Conservation (phyloP, 2,888 invertebrate species). For the Napeogenes inachia region DNA sequence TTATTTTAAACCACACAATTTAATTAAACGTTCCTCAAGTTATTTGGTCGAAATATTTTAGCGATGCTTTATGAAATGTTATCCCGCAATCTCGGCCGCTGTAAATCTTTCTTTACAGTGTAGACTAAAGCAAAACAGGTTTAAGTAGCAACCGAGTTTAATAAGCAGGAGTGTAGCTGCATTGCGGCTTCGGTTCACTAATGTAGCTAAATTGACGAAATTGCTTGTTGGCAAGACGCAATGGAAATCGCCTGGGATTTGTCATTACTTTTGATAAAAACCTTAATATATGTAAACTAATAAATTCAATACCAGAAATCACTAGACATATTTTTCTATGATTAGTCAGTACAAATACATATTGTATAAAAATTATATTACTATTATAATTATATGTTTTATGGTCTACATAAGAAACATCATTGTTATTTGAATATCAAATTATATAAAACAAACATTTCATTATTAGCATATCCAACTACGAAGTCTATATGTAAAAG, state of each 20-base stretch:
- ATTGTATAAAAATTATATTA: too few species aligned
- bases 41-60: neutral
- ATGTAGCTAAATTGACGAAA: conserved; percentile 5
- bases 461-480: too few species aligned
- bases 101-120: neutral
- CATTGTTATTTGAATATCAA: too few species aligned
- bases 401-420: too few species aligned
- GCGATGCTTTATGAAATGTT: conserved; percentile 4
- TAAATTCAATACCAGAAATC: too few species aligned
- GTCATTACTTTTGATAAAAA: neutral
- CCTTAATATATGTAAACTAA: too few species aligned
- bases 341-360: too few species aligned
- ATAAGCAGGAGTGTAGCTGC: conserved; percentile 2
- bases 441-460: too few species aligned
- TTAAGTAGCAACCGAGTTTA: conserved; percentile 1
- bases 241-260: neutral
- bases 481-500: too few species aligned
- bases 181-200: conserved; percentile 4
- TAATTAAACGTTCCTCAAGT: neutral
- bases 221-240: conserved; percentile 3
- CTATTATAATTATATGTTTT: too few species aligned
- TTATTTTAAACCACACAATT: neutral
- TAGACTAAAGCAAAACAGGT: neutral
- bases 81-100: neutral
- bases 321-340: too few species aligned